Evolutionary conservation across 2,888 invertebrate species (phyloP), one percentile per base, ranked within the genome.

Genomic region (Drosophila diplacantha): DNA sequence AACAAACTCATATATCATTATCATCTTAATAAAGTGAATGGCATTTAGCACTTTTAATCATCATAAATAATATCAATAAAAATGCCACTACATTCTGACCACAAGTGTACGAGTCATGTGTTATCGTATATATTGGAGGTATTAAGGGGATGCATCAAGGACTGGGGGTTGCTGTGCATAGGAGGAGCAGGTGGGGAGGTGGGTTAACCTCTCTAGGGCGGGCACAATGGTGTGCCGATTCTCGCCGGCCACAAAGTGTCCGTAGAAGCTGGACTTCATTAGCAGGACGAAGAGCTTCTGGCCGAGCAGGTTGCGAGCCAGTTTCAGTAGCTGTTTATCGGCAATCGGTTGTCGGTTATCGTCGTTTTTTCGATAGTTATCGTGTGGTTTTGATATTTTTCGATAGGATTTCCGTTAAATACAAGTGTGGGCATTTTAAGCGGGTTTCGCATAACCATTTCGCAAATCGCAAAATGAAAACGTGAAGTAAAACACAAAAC

Each of bases 221-320:
- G 97, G 97, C 75, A 93, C 91, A 85, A 98, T 96, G 85, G 93
- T 93, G 83, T 93, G 91, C 86, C 95, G 94, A 88, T 97, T 95
- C 86, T 97, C 96, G 63, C 99, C 99, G 51, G 98, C 99, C 47
- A 99, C 99, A 90, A 99, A 99, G 89, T 99, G 99, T 14, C 99
- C 99, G 89, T 99, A 99, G 90, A 99, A 98, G 35, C 98, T 96
- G 44, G 93, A 91, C 89, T 96, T 96, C 97, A 99, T 98, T 68
- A 96, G 75, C 69, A 90, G 80, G 60, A 93, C 92, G 89, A 99
- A 98, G 53, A 98, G 86, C 70, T 88, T 91, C 85, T 94, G 92
- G 29, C 98, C 98, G 60, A 97, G 86, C 50, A 97, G 73, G 61
- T 91, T 90, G 75, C 93, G 92, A 58, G 92, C 89, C n/a, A 94